A percentile compares a stretch with the other conserved stretches of the same genome.
Conservation (phyloP, 2,113 vertebrate species). For the Apteryx owenii region DNA sequence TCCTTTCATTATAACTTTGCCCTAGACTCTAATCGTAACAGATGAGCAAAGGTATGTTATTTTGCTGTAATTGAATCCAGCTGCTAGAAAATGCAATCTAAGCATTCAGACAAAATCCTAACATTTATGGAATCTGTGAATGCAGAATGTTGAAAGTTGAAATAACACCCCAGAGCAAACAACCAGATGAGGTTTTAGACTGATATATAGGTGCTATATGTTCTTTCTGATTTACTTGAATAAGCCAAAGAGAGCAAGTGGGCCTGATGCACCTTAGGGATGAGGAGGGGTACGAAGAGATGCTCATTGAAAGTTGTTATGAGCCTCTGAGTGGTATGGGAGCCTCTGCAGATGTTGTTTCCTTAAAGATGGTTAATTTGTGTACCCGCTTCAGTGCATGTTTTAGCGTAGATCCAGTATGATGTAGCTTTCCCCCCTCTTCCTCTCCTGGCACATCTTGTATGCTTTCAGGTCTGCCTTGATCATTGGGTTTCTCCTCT, state of each 20-base stretch:
- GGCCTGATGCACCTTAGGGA: not conserved
- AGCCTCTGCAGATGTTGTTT: not conserved
- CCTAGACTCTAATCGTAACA: not conserved
- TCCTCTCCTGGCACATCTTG: rapidly evolving
- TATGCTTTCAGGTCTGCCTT: not conserved
- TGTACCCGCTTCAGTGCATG: rapidly evolving
- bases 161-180: not conserved
- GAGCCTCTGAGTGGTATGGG: rapidly evolving
- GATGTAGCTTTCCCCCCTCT: not conserved
- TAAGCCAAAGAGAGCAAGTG: not conserved
- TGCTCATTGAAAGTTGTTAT: not conserved
- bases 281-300: not conserved
- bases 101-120: not conserved
- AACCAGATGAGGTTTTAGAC: not conserved
- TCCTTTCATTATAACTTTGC: not conserved
- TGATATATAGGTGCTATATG: not conserved
- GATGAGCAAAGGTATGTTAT: not conserved
- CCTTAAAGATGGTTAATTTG: rapidly evolving
- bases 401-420: not conserved
- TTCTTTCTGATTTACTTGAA: rapidly evolving
- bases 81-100: not conserved
- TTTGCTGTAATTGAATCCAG: not conserved
- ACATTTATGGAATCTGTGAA: rapidly evolving
- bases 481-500: not conserved
- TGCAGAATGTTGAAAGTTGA: not conserved